Percentiles rank a stretch among this genome's conserved stretches.
phyloP scores from a whole-genome alignment of 2,113 vertebrate species.

The Plecotus auritus region DNA sequence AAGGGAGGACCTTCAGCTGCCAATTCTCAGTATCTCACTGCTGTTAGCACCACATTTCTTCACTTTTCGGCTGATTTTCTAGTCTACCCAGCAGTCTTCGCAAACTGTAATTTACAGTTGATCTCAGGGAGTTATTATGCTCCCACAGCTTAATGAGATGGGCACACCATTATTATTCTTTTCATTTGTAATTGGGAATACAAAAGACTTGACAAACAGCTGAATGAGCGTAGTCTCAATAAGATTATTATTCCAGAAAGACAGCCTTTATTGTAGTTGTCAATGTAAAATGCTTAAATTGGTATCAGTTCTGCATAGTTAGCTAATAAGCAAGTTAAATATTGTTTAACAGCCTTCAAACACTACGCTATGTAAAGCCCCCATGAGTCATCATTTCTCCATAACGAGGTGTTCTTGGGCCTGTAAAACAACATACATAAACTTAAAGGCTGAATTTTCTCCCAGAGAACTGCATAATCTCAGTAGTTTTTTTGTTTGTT shows the following conservation, averaged over 20 bases:
- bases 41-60: not conserved
- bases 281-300: slow-evolving; percentile 63
- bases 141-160: slow-evolving; percentile 45
- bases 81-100: not conserved
- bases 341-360: slow-evolving; percentile 48
- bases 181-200: slow-evolving; percentile 50
- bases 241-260: slow-evolving; percentile 56
- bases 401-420: slow-evolving; percentile 39
- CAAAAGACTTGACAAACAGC: slow-evolving; percentile 56
- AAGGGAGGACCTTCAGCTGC: not conserved
- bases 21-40: not conserved
- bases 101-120: slow-evolving; percentile 58
- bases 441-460: slow-evolving; percentile 21
- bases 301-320: slow-evolving; percentile 59
- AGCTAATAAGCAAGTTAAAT: slow-evolving; percentile 62
- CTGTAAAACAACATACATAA: slow-evolving; percentile 17
- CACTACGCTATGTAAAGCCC: not conserved
- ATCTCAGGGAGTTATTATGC: slow-evolving; percentile 39
- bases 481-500: not conserved
- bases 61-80: slow-evolving; percentile 20
- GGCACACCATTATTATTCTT: slow-evolving; percentile 33
- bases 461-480: slow-evolving; percentile 18
- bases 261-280: slow-evolving; percentile 55
- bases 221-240: slow-evolving; percentile 41
- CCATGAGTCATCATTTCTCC: slow-evolving; percentile 57